Evolutionary conservation across 1,140 invertebrate species (phyloP).

Genomic region (Ylistrum balloti): DNA sequence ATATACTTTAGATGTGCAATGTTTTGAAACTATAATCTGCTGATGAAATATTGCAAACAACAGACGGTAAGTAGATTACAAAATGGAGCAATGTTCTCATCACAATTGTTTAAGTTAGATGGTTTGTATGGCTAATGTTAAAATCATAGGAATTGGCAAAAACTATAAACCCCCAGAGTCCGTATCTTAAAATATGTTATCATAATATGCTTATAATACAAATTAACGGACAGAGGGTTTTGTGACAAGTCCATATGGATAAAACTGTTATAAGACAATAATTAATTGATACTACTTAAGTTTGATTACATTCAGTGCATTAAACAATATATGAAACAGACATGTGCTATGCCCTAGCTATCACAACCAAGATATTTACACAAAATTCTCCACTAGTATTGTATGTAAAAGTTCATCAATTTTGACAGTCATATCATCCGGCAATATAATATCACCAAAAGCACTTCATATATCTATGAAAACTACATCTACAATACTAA

Average conservation of each 20-base stretch:
- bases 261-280: background rate
- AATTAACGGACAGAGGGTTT: too few species aligned
- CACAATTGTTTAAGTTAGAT: background rate
- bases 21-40: too few species aligned
- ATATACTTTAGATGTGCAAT: too few species aligned
- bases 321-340: background rate
- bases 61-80: background rate
- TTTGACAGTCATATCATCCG: background rate
- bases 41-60: background rate
- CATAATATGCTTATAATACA: too few species aligned
- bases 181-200: too few species aligned
- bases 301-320: slow-evolving; percentile 34
- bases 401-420: background rate
- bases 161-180: too few species aligned
- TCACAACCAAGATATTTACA: slow-evolving; percentile 27
- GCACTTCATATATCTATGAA: too few species aligned
- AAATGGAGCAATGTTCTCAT: background rate
- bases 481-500: too few species aligned
- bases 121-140: background rate
- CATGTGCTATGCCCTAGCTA: background rate
- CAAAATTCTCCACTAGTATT: background rate
- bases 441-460: too few species aligned
- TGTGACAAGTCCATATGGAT: too few species aligned
- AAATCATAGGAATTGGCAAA: too few species aligned
- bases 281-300: background rate